Conservation (phyloP, 2,113 vertebrate genomes). For the Centropus unirufus region DNA sequence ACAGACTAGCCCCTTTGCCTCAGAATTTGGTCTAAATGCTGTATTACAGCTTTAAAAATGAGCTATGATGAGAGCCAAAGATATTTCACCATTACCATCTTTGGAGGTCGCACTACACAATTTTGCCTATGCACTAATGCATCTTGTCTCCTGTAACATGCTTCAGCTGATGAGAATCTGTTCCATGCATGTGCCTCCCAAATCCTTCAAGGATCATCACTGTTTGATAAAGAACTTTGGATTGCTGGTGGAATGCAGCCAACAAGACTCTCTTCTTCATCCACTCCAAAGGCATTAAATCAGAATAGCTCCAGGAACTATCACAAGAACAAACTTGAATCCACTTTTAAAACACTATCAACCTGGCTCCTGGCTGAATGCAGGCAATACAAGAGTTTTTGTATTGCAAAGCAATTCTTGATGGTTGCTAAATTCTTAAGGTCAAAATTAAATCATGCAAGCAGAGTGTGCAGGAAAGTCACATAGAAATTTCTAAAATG, state of each 20-base stretch:
- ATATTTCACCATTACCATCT: neutral
- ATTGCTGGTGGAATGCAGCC: neutral
- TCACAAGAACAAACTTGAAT: neutral
- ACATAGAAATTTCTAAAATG: neutral
- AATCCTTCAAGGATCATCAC: neutral
- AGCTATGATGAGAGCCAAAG: neutral
- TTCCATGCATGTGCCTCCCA: neutral
- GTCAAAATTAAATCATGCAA: neutral
- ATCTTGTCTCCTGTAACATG: neutral
- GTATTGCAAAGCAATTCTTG: neutral
- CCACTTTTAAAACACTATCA: neutral
- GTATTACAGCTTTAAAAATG: neutral
- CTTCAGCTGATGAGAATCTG: neutral
- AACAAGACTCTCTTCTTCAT: neutral
- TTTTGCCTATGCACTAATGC: neutral
- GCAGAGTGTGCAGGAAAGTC: neutral
- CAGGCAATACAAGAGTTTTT: neutral
- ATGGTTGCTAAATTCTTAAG: neutral
- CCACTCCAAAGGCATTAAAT: neutral
- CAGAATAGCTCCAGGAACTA: neutral
- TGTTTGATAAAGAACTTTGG: neutral
- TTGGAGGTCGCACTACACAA: neutral
- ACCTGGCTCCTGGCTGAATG: neutral
- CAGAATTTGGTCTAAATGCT: accelerated
- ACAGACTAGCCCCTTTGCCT: neutral